A percentile compares a stretch with the other conserved stretches of the same genome.
Conservation (phyloP, 2,888 invertebrate genomes). For the Penaeus monodon region DNA sequence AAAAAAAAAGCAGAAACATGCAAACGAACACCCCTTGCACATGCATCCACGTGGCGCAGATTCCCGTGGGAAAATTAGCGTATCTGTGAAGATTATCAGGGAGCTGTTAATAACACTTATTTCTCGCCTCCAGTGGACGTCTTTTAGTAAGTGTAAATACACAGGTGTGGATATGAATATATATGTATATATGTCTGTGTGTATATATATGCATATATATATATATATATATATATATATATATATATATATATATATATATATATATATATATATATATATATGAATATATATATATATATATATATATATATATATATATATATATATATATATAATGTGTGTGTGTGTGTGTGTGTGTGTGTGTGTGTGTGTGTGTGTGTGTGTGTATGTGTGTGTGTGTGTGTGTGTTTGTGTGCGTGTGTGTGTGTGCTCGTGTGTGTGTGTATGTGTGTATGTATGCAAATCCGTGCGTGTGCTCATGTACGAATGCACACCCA, state of each 20-base stretch:
- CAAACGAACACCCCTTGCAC: too few relatives aligned
- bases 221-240: constrained; percentile 16
- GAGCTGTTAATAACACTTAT: too few relatives aligned
- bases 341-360: neutral
- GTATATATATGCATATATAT: neutral
- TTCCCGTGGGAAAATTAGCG: too few relatives aligned
- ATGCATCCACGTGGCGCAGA: too few relatives aligned
- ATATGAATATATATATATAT: constrained; percentile 10
- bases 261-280: neutral
- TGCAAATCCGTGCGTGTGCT: too few relatives aligned
- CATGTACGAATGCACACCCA: too few relatives aligned
- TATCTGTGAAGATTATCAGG: too few relatives aligned
- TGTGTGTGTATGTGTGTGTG: neutral
- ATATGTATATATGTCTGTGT: neutral
- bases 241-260: neutral
- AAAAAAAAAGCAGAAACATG: too few relatives aligned
- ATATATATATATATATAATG: constrained; percentile 2
- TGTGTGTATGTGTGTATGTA: too few relatives aligned
- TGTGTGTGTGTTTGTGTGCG: neutral
- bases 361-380: neutral
- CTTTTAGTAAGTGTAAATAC: neutral
- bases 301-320: too few relatives aligned
- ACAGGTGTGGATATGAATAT: neutral
- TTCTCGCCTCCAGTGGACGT: neutral
- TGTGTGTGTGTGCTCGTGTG: too few relatives aligned